Base-by-base conservation (phyloP, 2,797 vertebrate species). In the Bradypodion pumilum region DNA sequence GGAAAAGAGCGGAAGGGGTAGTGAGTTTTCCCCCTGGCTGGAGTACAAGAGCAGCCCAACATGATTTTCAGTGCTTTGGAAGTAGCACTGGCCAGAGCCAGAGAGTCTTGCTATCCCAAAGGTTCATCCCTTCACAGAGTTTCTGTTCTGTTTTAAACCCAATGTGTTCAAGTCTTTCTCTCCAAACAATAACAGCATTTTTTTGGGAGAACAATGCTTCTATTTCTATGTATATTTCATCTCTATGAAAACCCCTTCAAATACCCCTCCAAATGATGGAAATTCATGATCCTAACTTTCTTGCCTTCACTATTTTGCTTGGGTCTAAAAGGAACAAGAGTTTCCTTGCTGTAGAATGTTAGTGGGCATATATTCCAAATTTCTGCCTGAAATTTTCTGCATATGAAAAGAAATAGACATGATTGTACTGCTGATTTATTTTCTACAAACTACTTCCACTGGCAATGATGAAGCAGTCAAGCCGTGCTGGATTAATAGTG, bases 401-500 rank as follows among this genome's bases (percentile, higher is more conserved):
- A 40, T 83, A 85, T 82, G 69, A 63, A 85, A 80, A 66, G 13
- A 74, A n/a, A 77, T 2, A 85, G 85, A 27, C 65, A 76, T 66
- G 23, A 79, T 70, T 1, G 85, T 63, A 1, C 85, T 89, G 7
- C 44, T 84, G 44, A 83, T 83, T 84, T 85, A 12, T 76, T 85
- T 84, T 79, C 37, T 63, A 25, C 63, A 84, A 80, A 10, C 75
- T 40, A 0, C 2, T 89, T 60, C 52, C 82, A 1, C 79, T 91
- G 1, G 19, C 76, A 27, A 27, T 84, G 76, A 77, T 60, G 59
- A 32, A 69, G n/a, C 29, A 88, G 69, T 72, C 73, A 27, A 75
- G 23, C 72, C 81, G 89, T 60, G 5, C 40, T 82, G 44, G 80
- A 85, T 9, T 46, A 87, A 86, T 7, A 49, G 52, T 93, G 88